These are phyloP conservation scores for Pangasius krempfi DNA, from an alignment of 2,797 vertebrate genomes.

Conservation along the genomic window DNA sequence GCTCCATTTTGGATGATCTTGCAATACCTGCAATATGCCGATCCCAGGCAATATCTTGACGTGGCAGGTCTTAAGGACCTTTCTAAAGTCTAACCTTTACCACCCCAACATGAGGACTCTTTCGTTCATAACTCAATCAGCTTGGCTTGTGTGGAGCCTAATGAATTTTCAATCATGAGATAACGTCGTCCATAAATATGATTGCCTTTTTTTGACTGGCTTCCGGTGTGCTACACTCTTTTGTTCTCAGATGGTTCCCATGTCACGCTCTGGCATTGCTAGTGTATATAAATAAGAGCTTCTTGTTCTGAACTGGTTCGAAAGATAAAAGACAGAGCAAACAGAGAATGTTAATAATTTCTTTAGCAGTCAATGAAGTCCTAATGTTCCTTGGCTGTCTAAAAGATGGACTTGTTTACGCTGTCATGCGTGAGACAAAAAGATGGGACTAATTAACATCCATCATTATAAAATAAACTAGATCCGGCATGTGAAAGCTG, in stretches of 20 bases:
- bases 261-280: not conserved
- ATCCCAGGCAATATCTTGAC: not conserved
- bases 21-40: too few species aligned
- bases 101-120: not conserved
- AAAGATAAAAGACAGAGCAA: not conserved
- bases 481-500: slow-evolving; percentile 21
- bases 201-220: not conserved
- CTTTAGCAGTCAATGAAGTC: not conserved
- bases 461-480: slow-evolving; percentile 62
- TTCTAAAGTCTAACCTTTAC: not conserved
- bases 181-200: not conserved
- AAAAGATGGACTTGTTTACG: not conserved
- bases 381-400: not conserved
- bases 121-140: not conserved
- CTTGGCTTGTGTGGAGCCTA: not conserved
- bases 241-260: not conserved
- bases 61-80: not conserved
- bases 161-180: not conserved
- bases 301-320: not conserved
- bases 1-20: not conserved
- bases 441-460: slow-evolving; percentile 68
- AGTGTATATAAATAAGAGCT: not conserved
- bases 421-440: slow-evolving; percentile 52
- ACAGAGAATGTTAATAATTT: slow-evolving; percentile 5
- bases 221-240: not conserved